Conservation (phyloP, 2,797 vertebrate genomes). For the Anolis apletophallus region DNA sequence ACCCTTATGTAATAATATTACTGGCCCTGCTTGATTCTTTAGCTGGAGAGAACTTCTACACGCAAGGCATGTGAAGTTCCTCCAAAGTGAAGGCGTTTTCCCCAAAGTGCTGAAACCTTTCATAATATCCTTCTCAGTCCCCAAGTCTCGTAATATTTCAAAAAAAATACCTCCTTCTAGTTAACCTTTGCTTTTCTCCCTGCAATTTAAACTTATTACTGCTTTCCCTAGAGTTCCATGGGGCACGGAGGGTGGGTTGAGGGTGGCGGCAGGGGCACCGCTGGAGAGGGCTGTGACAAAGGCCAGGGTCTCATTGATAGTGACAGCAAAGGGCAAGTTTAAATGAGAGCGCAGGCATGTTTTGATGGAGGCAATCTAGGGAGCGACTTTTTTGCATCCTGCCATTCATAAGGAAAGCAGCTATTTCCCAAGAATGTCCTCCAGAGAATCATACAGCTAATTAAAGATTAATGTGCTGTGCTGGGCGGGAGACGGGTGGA, state of each 20-base stretch:
- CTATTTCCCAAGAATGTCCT: fast-evolving
- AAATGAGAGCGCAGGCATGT: conserved; percentile 18
- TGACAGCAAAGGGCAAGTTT: conserved; percentile 39
- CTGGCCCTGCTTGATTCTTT: background rate
- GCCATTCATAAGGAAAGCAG: conserved; percentile 38
- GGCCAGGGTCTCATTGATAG: conserved; percentile 33
- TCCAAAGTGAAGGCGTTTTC: background rate
- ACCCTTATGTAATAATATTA: background rate
- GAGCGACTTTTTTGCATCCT: conserved; percentile 12
- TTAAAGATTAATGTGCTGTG: background rate
- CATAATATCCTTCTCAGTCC: background rate
- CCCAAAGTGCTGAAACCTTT: background rate
- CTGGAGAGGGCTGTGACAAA: conserved; percentile 8
- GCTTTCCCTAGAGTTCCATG: conserved; percentile 17
- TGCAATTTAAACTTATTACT: conserved; percentile 35
- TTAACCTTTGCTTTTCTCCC: conserved; percentile 18
- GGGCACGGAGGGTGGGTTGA: background rate
- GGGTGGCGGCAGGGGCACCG: background rate
- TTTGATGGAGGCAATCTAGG: conserved; percentile 22
- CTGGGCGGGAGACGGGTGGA: background rate
- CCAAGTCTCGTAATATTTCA: background rate
- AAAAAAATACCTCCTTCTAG: background rate
- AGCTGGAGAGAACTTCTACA: background rate
- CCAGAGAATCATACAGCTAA: background rate
- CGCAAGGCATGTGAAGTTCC: background rate